Conservation (phyloP, 2,113 vertebrate species). For the Pseudopipra pipra region DNA sequence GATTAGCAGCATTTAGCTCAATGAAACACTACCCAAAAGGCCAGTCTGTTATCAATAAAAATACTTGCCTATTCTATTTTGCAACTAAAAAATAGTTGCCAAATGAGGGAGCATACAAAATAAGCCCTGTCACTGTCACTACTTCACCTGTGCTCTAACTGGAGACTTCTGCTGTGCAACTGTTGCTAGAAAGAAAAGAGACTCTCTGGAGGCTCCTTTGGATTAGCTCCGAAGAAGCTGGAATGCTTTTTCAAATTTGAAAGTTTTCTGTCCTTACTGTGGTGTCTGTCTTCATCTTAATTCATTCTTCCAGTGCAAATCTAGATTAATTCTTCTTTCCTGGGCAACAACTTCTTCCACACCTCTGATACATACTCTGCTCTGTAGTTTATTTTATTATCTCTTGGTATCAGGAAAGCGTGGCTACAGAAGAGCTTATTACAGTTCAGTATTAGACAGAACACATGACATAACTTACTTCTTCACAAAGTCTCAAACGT, state of each 20-base stretch:
- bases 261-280: neutral
- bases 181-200: conserved; percentile 25
- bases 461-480: neutral
- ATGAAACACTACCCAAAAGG: neutral
- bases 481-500: neutral
- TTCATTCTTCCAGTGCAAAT: neutral
- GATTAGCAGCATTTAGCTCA: neutral
- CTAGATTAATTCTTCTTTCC: neutral
- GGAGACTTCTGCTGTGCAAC: neutral
- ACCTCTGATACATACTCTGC: neutral
- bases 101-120: neutral
- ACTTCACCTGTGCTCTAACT: neutral
- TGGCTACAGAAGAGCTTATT: neutral
- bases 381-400: neutral
- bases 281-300: neutral
- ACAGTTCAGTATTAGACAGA: neutral
- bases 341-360: neutral
- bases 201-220: neutral
- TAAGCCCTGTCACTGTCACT: neutral
- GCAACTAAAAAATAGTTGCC: too few species aligned
- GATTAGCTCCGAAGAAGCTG: neutral
- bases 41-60: neutral
- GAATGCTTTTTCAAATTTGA: neutral
- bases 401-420: neutral
- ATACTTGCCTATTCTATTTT: neutral